Evolutionary conservation across 1,140 invertebrate genomes (phyloP), one percentile per base, ranked within the genome.

Genomic region (Drosophila trapezifrons): DNA sequence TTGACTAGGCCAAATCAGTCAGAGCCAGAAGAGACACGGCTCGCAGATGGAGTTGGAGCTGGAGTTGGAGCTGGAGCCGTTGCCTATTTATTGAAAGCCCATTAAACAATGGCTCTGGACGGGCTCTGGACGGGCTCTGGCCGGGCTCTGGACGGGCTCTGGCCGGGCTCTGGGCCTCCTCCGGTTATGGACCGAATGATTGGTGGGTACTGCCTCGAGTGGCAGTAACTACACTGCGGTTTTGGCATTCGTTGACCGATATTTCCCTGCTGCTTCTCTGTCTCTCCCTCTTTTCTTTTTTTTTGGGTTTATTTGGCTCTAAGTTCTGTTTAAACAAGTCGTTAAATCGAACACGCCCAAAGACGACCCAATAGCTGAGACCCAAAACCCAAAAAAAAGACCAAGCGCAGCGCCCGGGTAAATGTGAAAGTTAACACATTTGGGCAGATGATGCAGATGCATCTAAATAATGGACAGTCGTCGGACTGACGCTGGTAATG

Each of bases 381-480:
- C 43, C 22, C 17, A 32, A 35, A 52, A 52, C 49, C 49, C 4
- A 18, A 4, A 52, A 52, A 49, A 35, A 35, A 52, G 17, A 15
- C 25, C 47, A 10, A 27, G 46, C 2, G n/a, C 46, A 18, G n/a
- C 25, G 67, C 49, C 69, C 42, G 27, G 49, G 49, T 64, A 71
- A 87, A 81, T 82, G 82, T 86, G 83, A 86, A 86, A 86, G 83
- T 83, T 87, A 83, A 87, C 83, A 86, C 83, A 74, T 83, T 45
- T 38, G 49, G 42, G 25, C 49, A 67, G 45, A 66, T 72, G 46
- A 42, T 65, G 45, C 32, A 20, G 57, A 54, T 57, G 79, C 79
- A 77, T 59, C 46, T 56, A 49, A 64, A 63, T 56, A 64, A 63
- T 56, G 32, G 51, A 22, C 40, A 71, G 54, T 40, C 40, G 40